Conservation (phyloP, 2,113 vertebrate genomes). For the Aleadryas rufinucha region DNA sequence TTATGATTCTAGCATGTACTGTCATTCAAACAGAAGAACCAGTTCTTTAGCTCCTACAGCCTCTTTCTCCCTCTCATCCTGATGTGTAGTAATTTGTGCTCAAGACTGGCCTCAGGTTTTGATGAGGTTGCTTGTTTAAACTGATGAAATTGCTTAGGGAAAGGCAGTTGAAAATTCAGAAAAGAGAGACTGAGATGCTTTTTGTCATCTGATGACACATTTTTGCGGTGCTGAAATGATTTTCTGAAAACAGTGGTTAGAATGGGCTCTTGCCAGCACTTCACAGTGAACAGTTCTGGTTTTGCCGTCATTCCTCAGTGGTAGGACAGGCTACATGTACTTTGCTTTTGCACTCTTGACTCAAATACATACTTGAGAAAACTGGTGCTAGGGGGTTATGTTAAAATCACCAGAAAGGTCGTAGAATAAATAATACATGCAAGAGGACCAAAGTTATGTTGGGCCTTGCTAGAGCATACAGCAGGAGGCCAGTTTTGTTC, state of each 20-base stretch:
- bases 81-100: background rate
- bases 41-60: background rate
- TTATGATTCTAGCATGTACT: constrained; percentile 45
- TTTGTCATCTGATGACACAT: background rate
- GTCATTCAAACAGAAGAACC: background rate
- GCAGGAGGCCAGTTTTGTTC: background rate
- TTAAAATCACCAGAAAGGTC: background rate
- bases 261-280: background rate
- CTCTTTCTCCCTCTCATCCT: background rate
- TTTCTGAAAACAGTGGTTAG: background rate
- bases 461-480: background rate
- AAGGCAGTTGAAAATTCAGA: background rate
- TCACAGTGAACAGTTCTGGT: background rate
- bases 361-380: background rate
- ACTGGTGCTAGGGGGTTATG: background rate
- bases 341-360: background rate
- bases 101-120: constrained; percentile 2
- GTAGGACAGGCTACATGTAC: background rate
- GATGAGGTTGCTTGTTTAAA: constrained; percentile 3
- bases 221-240: background rate
- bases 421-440: background rate
- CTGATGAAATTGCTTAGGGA: background rate
- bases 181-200: background rate
- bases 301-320: background rate
- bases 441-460: background rate